Evolutionary conservation across 2,888 invertebrate genomes (phyloP), one percentile per base, ranked within the genome.

Genomic region (Acronicta leporina): DNA sequence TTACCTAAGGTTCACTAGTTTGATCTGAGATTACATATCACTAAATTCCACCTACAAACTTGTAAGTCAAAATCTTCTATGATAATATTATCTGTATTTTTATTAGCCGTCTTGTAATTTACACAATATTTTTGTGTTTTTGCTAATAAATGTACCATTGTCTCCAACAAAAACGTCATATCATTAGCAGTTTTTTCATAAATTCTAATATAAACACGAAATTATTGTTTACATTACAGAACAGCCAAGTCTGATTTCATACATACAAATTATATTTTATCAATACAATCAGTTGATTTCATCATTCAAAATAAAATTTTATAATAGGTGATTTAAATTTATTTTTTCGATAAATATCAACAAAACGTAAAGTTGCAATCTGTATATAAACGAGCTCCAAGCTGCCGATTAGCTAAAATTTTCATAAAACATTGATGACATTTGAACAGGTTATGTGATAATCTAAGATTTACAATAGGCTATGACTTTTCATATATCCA

Each of bases 21-120:
- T 87, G 85, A 87, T 86, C 89, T 87, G 87, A 85, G 86, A 86
- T 88, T 87, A 87, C 84, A 75, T 66, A 71, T 62, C 63, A 75
- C 80, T 82, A 82, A 60, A 65, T 54, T 58, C 58, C 61, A 68
- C 46, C 74, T 77, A 83, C 65, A 30, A 20, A 11, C 44, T 57
- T 38, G 40, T 40, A 42, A 55, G 8, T 54, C n/a, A 60, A 52
- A 41, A 69, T 48, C 30, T 56, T 68, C 68, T 62, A 70, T 47
- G 38, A 56, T 51, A 67, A 50, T 70, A 46, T 64, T 63, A 35
- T 35, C 35, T 7, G 38, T 38, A 38, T n/a, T 38, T 38, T 38
- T 6, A n/a, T n/a, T 5, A 38, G 38, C 38, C n/a, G n/a, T n/a
- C n/a, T n/a, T 38, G 5, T 35, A 38, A 38, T 38, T n/a, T 38